These are phyloP conservation scores for Leptobrachium leishanense DNA, from an alignment of 2,113 vertebrate genomes.

Conservation along the genomic window DNA sequence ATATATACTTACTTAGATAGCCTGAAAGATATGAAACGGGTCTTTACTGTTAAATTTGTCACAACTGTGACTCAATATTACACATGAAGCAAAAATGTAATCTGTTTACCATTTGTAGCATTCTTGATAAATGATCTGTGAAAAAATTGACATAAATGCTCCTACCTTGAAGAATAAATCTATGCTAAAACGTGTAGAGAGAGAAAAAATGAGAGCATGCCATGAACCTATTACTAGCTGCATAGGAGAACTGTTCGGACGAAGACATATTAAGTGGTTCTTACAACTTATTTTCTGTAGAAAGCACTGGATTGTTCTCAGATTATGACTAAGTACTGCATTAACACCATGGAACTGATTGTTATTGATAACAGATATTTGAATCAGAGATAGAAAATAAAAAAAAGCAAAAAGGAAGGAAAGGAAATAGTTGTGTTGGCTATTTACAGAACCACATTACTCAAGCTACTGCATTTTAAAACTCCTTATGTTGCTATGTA, in stretches of 20 bases:
- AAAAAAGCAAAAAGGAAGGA: constrained; percentile 28
- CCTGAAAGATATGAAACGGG: not conserved
- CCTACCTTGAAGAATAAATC: constrained; percentile 20
- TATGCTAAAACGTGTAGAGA: not conserved
- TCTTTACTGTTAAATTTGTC: not conserved
- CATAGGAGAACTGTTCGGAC: constrained; percentile 21
- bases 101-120: constrained; percentile 1
- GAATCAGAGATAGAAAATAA: constrained; percentile 59
- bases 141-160: constrained; percentile 8
- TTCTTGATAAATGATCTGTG: not conserved
- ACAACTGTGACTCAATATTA: not conserved
- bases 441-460: constrained; percentile 77
- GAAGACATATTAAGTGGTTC: constrained; percentile 35
- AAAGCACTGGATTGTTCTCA: constrained; percentile 28
- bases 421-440: constrained; percentile 57
- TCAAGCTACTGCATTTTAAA: constrained; percentile 80
- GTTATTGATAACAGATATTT: constrained; percentile 55
- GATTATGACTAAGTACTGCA: constrained; percentile 40
- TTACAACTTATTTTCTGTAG: constrained; percentile 26
- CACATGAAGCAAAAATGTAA: not conserved
- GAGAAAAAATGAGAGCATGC: constrained; percentile 7
- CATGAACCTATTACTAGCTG: constrained; percentile 16
- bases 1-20: too few relatives aligned
- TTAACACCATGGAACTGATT: constrained; percentile 52
- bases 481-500: constrained; percentile 76